A percentile compares a stretch with the other conserved stretches of the same genome.
Conservation (phyloP, 2,888 invertebrate genomes). For the Ormyrus pomaceus region DNA sequence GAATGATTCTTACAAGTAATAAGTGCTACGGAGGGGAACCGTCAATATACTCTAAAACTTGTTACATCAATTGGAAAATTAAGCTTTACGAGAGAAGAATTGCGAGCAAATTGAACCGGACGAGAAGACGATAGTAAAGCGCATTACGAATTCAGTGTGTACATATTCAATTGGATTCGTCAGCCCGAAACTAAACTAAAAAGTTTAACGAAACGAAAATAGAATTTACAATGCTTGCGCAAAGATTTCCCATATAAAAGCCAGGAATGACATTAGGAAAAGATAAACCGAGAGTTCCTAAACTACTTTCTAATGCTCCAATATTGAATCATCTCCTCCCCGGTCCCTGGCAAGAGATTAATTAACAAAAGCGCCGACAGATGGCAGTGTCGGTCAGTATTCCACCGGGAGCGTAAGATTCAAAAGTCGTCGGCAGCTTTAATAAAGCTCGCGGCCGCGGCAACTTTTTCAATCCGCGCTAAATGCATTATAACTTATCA, state of each 20-base stretch:
- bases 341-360: background rate
- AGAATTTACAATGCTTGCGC: background rate
- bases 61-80: too few relatives aligned
- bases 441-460: background rate
- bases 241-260: background rate
- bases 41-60: too few relatives aligned
- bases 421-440: background rate
- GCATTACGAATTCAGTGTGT: too few relatives aligned
- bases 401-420: background rate
- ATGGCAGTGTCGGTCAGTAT: constrained; percentile 11
- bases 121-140: too few relatives aligned
- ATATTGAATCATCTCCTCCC: constrained; percentile 11
- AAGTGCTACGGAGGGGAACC: too few relatives aligned
- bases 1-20: too few relatives aligned
- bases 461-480: constrained; percentile 22
- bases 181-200: background rate
- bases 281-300: background rate
- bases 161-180: too few relatives aligned
- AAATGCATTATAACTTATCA: constrained; percentile 33
- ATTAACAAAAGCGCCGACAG: constrained; percentile 5
- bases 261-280: background rate
- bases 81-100: too few relatives aligned
- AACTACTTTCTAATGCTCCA: constrained; percentile 29
- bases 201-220: constrained; percentile 8
- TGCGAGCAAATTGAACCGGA: too few relatives aligned